A percentile compares a stretch with the other conserved stretches of the same genome.
These are phyloP conservation scores for Notechis scutatus DNA, from an alignment of 2,113 vertebrate genomes.

Conservation along the genomic window DNA sequence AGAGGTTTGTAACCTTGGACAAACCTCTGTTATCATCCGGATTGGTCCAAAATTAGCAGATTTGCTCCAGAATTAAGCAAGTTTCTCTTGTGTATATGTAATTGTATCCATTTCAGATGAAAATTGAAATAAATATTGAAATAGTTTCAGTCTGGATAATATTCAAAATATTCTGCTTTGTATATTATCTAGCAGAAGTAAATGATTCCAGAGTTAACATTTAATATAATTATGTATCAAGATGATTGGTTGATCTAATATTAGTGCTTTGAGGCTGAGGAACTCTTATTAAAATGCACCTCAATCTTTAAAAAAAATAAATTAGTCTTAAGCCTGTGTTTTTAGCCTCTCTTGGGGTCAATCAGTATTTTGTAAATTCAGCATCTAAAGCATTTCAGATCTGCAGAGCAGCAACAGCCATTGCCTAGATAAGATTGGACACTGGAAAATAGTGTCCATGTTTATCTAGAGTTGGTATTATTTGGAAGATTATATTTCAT, in stretches of 20 bases:
- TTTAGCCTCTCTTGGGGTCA: not conserved
- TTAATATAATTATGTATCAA: not conserved
- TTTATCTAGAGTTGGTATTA: not conserved
- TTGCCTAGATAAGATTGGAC: not conserved
- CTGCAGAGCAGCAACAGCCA: not conserved
- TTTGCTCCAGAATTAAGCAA: not conserved
- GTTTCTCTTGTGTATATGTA: not conserved
- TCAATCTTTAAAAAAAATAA: not conserved
- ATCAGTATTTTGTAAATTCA: not conserved
- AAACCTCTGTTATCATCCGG: not conserved
- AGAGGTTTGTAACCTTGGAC: not conserved
- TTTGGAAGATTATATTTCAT: not conserved
- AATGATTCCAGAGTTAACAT: not conserved
- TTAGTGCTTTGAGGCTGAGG: not conserved
- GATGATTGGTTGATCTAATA: not conserved
- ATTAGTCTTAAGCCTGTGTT: not conserved
- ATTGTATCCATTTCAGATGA: not conserved
- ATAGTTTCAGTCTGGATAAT: not conserved
- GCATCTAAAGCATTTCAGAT: not conserved
- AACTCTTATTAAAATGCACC: not conserved
- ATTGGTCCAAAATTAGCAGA: not conserved
- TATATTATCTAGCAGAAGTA: not conserved
- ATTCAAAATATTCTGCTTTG: not conserved
- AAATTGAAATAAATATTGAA: not conserved
- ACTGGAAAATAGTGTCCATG: not conserved